These are phyloP conservation scores for Pica pica DNA, from an alignment of 2,113 vertebrate genomes.

Conservation along the genomic window DNA sequence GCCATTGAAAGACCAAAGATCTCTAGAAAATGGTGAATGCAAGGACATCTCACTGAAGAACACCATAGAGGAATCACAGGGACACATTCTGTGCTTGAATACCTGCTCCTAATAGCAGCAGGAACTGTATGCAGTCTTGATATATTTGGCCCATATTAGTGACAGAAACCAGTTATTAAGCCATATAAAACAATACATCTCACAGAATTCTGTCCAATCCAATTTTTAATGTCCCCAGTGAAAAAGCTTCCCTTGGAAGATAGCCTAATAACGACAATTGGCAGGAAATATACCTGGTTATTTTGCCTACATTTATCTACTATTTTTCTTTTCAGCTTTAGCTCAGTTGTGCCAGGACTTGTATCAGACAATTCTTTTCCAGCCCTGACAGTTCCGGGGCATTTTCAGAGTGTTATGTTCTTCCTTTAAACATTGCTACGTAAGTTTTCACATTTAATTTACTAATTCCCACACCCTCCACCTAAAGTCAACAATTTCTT, in stretches of 20 bases:
- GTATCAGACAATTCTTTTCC: background rate
- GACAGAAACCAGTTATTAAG: conserved; percentile 4
- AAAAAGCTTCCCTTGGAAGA: conserved; percentile 21
- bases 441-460: background rate
- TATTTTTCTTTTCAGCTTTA: background rate
- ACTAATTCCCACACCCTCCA: background rate
- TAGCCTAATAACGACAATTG: conserved; percentile 9
- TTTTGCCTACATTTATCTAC: background rate
- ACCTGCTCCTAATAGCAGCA: conserved; percentile 23
- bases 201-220: background rate
- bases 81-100: conserved; percentile 15
- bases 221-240: background rate
- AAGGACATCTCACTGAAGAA: background rate
- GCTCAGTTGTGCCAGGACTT: background rate
- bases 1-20: conserved; percentile 36
- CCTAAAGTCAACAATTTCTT: background rate
- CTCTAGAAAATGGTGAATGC: conserved; percentile 3
- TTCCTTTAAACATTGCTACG: background rate
- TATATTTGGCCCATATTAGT: conserved; percentile 31
- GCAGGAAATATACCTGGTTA: background rate
- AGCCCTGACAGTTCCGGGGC: background rate
- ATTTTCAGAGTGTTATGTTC: background rate
- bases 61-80: background rate
- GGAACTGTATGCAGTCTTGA: background rate
- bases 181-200: conserved; percentile 7